Base-by-base conservation (phyloP, 2,888 invertebrate genomes). In the Orchesella flavescens region DNA sequence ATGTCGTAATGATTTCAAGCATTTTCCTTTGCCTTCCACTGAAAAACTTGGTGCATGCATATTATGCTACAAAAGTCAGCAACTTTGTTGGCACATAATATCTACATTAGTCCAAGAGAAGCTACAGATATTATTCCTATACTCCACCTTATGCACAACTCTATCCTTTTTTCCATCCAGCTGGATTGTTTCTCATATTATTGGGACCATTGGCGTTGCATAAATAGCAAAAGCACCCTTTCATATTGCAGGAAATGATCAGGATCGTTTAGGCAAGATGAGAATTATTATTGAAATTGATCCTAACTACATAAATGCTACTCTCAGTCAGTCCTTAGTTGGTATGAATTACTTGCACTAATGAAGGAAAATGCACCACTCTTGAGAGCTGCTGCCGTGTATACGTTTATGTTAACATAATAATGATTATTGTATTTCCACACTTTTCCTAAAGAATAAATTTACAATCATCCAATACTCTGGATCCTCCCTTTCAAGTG, bases 1-100 rank as follows among this genome's bases (percentile, higher is more conserved):
- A 44, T 73, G 59, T 57, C 66, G 71, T 73, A 68, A 80, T 80
- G 80, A 80, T 74, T 80, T 68, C 72, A 72, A 63, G 72, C 72
- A 72, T 79, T 79, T 79, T 63, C 43, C 71, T 79, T 44, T 43
- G 1, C 24, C 34, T 57, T 72, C 71, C 69, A 15, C 49, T 53
- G 21, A n/a, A 61, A 68, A 46, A 21, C 19, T 68, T 49, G 34
- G 34, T 34, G 34, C 34, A 34, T 34, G 2, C 34, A 34, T n/a
- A n/a, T n/a, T n/a, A n/a, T n/a, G n/a, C 34, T 34, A 2, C 34
- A 34, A 34, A 34, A 34, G 34, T 34, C 34, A 34, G 34, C 34
- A 34, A 34, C 7, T 34, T 34, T 34, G n/a, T n/a, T n/a, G n/a
- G n/a, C n/a, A n/a, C n/a, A n/a, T n/a, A 34, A 7, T 34, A 34